Evolutionary conservation across 2,797 vertebrate species (phyloP).

Genomic region (Tympanoctomys barrerae): DNA sequence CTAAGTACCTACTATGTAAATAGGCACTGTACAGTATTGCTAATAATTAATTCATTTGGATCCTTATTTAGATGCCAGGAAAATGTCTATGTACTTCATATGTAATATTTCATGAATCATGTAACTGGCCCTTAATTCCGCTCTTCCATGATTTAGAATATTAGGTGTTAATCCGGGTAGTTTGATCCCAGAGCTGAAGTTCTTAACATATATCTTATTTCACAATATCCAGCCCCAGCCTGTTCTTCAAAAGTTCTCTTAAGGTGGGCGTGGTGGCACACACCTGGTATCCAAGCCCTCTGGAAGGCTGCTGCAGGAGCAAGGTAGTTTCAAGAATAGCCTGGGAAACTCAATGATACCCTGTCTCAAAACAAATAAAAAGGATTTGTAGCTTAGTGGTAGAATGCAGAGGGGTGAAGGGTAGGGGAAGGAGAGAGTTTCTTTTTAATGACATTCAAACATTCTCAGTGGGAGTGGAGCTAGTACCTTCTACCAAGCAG

Average conservation of each 20-base stretch:
- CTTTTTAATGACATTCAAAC: neutral
- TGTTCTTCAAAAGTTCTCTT: constrained; percentile 9
- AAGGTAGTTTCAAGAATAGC: neutral
- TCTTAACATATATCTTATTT: constrained; percentile 17
- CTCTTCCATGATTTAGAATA: neutral
- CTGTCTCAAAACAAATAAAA: neutral
- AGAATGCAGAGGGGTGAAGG: neutral
- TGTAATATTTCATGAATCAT: constrained; percentile 20
- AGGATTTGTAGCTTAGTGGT: neutral
- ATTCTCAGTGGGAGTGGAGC: neutral
- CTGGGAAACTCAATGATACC: neutral
- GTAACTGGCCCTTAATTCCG: constrained; percentile 14
- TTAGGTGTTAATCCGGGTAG: neutral
- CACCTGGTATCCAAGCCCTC: neutral
- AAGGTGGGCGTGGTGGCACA: neutral
- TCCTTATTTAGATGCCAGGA: constrained; percentile 26
- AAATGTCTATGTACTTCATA: neutral
- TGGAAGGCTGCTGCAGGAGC: neutral
- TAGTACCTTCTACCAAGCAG: neutral
- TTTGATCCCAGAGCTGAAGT: neutral
- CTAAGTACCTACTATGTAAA: neutral
- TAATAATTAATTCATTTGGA: neutral
- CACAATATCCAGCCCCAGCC: neutral
- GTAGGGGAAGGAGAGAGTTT: neutral
- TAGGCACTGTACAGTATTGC: neutral